phyloP scores from a whole-genome alignment of 1,140 invertebrate genomes.

The Zaprionus vittiger region DNA sequence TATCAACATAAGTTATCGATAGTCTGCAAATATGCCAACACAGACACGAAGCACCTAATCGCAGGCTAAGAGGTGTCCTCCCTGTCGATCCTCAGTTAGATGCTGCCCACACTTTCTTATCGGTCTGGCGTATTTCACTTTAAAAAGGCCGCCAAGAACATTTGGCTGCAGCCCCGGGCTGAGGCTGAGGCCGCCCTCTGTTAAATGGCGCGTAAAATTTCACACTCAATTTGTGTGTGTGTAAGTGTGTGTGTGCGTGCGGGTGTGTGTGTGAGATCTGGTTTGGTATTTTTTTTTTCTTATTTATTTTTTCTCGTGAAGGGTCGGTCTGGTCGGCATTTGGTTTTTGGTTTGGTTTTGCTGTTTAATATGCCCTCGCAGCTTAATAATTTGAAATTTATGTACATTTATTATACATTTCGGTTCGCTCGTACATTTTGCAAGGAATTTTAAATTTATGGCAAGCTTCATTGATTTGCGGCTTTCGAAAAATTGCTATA shows the following conservation, averaged over 20 bases:
- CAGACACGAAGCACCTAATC: neutral
- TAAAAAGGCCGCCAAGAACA: constrained; percentile 40
- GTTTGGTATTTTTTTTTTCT: constrained; percentile 14
- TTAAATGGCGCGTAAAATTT: constrained; percentile 79
- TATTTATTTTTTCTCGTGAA: constrained; percentile 11
- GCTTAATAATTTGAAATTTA: constrained; percentile 77
- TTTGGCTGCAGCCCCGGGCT: constrained; percentile 12
- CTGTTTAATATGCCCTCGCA: constrained; percentile 44
- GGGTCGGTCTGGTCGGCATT: constrained; percentile 19
- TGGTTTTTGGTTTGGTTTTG: constrained; percentile 31
- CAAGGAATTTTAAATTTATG: constrained; percentile 44
- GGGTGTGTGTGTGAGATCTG: constrained; percentile 14
- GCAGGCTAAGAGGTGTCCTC: neutral
- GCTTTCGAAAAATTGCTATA: constrained; percentile 16
- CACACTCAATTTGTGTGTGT: constrained; percentile 71
- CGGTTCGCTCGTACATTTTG: constrained; percentile 13
- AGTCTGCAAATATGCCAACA: neutral
- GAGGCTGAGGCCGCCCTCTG: constrained; percentile 30
- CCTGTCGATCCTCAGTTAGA: constrained; percentile 5
- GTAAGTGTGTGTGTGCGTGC: constrained; percentile 7
- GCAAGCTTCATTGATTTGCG: constrained; percentile 45
- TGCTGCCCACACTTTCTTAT: constrained; percentile 18
- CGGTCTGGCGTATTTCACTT: constrained; percentile 50
- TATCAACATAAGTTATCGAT: neutral
- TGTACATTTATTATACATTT: constrained; percentile 59